phyloP scores from a whole-genome alignment of 2,113 vertebrate genomes.

The Sylvia atricapilla region DNA sequence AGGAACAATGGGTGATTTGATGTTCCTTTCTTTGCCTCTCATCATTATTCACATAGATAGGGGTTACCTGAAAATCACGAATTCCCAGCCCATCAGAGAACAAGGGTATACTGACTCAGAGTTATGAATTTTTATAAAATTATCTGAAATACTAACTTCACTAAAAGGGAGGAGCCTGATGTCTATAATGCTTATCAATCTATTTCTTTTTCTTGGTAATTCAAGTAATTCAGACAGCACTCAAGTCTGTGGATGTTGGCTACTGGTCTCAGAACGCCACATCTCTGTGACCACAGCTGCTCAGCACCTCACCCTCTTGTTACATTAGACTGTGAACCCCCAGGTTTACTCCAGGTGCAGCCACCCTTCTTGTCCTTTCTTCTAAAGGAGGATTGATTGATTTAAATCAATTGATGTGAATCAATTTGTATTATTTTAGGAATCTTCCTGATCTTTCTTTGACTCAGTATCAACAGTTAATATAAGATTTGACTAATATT shows the following conservation, averaged over 20 bases:
- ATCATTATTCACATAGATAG: not conserved
- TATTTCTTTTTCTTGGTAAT: not conserved
- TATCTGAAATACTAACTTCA: not conserved
- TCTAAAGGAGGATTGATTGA: not conserved
- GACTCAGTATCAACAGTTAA: not conserved
- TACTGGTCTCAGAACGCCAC: not conserved
- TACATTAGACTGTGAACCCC: not conserved
- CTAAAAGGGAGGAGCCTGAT: not conserved
- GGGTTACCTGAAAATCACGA: not conserved
- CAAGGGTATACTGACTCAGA: not conserved
- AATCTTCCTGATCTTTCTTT: not conserved
- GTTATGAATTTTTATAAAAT: not conserved
- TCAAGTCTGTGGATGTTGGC: fast-evolving
- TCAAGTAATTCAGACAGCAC: not conserved
- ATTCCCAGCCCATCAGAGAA: not conserved
- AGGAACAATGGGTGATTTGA: not conserved
- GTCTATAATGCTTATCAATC: not conserved
- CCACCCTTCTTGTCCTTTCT: not conserved
- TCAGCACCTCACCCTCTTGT: not conserved
- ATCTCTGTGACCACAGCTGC: not conserved
- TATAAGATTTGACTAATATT: not conserved
- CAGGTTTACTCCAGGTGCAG: not conserved
- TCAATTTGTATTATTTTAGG: not conserved
- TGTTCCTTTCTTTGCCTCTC: slow-evolving; percentile 2
- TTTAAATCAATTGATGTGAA: not conserved